These are phyloP conservation scores for Mimumesa dahlbomi DNA, from an alignment of 2,888 invertebrate species.

Conservation along the genomic window DNA sequence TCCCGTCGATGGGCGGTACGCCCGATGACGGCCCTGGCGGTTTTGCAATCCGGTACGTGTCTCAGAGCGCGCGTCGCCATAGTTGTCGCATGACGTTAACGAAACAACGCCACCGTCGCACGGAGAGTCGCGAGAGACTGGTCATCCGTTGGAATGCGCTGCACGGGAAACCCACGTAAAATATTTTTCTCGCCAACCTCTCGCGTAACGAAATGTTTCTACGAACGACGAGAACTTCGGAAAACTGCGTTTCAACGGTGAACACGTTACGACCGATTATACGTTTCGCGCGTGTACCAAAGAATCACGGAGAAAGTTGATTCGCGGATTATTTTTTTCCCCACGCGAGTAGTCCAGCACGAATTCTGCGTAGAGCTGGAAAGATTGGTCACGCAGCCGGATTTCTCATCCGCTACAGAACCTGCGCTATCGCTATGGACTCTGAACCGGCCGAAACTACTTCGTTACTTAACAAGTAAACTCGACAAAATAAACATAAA, in stretches of 20 bases:
- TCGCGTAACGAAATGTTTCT: too few species aligned
- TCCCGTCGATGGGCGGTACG: background rate
- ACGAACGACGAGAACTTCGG: too few species aligned
- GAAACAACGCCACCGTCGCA: conserved; percentile 30
- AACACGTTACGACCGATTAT: too few species aligned
- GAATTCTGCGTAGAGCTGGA: background rate
- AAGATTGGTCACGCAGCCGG: conserved; percentile 36
- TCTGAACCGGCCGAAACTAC: conserved; percentile 43
- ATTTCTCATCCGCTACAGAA: conserved; percentile 42
- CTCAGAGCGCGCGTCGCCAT: conserved; percentile 40
- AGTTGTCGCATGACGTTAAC: conserved; percentile 60
- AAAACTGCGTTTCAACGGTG: too few species aligned
- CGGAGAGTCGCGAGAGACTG: conserved; percentile 16
- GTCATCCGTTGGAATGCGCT: conserved; percentile 20
- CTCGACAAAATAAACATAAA: conserved; percentile 20
- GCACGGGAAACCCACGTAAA: too few species aligned
- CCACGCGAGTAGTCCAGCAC: background rate
- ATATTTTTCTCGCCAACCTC: too few species aligned
- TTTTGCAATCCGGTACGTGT: conserved; percentile 49
- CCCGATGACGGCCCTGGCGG: conserved; percentile 10
- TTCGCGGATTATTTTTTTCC: background rate
- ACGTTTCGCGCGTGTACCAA: too few species aligned
- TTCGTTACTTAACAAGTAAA: conserved; percentile 20
- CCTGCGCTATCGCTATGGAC: conserved; percentile 49
- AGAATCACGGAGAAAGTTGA: background rate